Percentiles rank a stretch among this genome's conserved stretches.
These are phyloP conservation scores for Steinernema feltiae DNA, from an alignment of 1,140 invertebrate genomes.

Conservation along the genomic window DNA sequence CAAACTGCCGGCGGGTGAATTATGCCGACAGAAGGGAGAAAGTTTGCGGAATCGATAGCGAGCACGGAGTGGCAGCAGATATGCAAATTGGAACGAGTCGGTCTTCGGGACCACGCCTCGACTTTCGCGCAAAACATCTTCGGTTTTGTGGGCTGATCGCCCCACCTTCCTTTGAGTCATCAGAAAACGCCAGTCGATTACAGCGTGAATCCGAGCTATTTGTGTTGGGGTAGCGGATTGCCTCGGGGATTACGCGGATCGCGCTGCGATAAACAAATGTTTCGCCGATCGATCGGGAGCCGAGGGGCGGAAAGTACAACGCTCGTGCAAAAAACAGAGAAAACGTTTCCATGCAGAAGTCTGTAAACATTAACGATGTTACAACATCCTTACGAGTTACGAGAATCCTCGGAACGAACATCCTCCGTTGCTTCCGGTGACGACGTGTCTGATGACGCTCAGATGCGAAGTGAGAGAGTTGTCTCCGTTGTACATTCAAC, in stretches of 20 bases:
- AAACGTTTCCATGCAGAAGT: too few species aligned
- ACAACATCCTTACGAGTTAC: too few species aligned
- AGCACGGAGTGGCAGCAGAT: background rate
- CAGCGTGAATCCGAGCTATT: background rate
- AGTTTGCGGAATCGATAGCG: background rate
- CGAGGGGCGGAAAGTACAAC: background rate
- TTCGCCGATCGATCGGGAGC: background rate
- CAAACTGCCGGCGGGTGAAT: background rate
- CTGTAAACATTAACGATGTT: too few species aligned
- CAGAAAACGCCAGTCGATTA: too few species aligned
- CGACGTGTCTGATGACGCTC: too few species aligned
- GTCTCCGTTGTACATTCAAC: too few species aligned
- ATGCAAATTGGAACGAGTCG: background rate
- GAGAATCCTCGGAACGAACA: too few species aligned
- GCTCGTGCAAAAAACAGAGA: background rate
- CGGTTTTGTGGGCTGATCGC: too few species aligned
- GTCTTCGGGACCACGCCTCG: too few species aligned
- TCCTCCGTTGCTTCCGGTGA: too few species aligned
- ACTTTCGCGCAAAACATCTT: background rate
- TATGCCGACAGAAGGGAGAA: background rate
- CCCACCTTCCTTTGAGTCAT: too few species aligned
- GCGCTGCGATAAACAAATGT: constrained; percentile 8
- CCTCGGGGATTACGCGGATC: background rate
- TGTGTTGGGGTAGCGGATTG: background rate
- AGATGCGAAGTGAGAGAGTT: too few species aligned